A percentile compares a stretch with the other conserved stretches of the same genome.
Evolutionary conservation across 2,113 vertebrate genomes (phyloP).

Genomic region (Crocuta crocuta): DNA sequence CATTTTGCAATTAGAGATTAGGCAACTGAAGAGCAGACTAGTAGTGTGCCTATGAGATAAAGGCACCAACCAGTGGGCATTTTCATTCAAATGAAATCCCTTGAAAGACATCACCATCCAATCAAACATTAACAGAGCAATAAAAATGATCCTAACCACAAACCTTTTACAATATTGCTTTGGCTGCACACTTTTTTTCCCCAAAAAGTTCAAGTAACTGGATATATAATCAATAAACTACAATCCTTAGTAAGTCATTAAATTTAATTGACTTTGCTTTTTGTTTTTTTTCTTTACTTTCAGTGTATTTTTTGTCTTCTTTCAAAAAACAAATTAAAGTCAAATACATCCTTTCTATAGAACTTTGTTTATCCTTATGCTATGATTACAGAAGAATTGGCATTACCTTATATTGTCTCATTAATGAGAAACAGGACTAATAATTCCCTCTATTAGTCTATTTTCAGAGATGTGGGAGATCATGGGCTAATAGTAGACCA

Average conservation of each 20-base stretch:
- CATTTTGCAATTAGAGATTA: constrained; percentile 52
- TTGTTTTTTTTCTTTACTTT: background rate
- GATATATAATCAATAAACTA: background rate
- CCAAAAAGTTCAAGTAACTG: background rate
- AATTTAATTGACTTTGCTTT: background rate
- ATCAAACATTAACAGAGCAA: constrained; percentile 36
- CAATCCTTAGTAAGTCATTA: background rate
- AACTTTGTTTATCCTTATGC: background rate
- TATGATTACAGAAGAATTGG: background rate
- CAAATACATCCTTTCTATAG: background rate
- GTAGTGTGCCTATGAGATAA: constrained; percentile 1
- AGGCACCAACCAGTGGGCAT: constrained; percentile 40
- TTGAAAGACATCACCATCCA: constrained; percentile 52
- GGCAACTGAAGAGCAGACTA: constrained; percentile 27
- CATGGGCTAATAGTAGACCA: background rate
- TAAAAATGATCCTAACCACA: constrained; percentile 19
- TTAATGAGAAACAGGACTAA: background rate
- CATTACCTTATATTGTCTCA: background rate
- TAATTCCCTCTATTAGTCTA: background rate
- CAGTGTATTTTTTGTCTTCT: background rate
- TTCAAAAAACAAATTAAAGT: background rate
- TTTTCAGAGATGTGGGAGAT: background rate
- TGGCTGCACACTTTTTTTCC: background rate
- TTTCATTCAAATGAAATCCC: constrained; percentile 67
- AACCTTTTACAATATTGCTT: background rate